Conservation (phyloP, 2,113 vertebrate species). For the Apaloderma vittatum region DNA sequence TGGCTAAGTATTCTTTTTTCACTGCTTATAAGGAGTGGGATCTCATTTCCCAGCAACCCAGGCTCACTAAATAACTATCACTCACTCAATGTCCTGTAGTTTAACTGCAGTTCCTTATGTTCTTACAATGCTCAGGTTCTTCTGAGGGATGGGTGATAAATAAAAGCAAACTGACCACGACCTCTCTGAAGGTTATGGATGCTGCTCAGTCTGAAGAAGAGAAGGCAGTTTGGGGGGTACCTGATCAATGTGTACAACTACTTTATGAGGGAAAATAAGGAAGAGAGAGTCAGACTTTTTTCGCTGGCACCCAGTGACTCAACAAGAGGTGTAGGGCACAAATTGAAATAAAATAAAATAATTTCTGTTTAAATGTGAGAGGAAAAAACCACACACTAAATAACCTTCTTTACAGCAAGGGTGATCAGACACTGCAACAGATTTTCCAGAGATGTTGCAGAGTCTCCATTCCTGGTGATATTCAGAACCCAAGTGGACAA, state of each 20-base stretch:
- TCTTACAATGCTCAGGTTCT: neutral
- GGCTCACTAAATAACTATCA: neutral
- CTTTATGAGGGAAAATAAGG: neutral
- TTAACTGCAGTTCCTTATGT: neutral
- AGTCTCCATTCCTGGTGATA: neutral
- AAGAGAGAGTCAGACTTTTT: neutral
- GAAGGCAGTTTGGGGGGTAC: neutral
- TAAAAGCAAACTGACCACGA: neutral
- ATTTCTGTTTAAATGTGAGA: neutral
- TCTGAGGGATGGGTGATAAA: neutral
- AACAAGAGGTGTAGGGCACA: neutral
- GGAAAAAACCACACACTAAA: neutral
- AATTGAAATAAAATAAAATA: neutral
- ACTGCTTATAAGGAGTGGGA: neutral
- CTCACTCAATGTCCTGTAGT: neutral
- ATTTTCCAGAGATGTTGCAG: neutral
- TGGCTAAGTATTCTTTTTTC: neutral
- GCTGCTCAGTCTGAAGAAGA: neutral
- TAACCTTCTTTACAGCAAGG: neutral
- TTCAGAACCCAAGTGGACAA: neutral
- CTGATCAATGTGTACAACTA: neutral
- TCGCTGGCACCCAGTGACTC: neutral
- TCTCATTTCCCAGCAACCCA: neutral
- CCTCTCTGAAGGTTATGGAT: neutral
- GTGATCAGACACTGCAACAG: neutral